Conservation (phyloP, 2,113 vertebrate species). For the Formicarius rufipectus region DNA sequence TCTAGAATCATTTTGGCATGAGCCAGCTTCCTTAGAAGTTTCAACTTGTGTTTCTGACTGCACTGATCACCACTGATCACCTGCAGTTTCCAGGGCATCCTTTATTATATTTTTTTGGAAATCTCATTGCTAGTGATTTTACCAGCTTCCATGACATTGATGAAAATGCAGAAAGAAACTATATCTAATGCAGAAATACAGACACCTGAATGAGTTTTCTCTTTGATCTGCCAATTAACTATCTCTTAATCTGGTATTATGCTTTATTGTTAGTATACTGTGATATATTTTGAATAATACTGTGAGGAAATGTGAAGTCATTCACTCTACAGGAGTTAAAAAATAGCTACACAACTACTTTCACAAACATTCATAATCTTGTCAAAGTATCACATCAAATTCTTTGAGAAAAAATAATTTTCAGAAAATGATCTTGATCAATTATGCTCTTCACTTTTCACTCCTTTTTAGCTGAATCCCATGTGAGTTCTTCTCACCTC, state of each 20-base stretch:
- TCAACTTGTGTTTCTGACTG: background rate
- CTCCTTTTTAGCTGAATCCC: background rate
- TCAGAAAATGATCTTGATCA: background rate
- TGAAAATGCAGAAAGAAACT: background rate
- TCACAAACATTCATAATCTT: background rate
- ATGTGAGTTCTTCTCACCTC: background rate
- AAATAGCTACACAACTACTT: background rate
- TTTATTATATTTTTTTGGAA: background rate
- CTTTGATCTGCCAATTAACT: background rate
- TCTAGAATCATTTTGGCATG: background rate
- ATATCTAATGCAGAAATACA: background rate
- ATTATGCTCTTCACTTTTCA: background rate
- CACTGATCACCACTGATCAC: background rate
- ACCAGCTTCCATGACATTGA: background rate
- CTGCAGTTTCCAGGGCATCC: background rate
- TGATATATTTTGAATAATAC: background rate
- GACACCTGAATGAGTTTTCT: background rate
- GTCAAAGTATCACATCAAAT: background rate
- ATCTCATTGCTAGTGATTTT: background rate
- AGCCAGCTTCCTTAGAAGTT: background rate
- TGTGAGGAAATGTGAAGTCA: background rate
- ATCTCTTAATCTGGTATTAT: background rate
- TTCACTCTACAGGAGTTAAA: background rate
- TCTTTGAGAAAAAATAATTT: background rate
- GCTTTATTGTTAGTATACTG: background rate